Evolutionary conservation across 2,113 vertebrate species (phyloP), one percentile per base, ranked within the genome.

Genomic region (Colinus virginianus): DNA sequence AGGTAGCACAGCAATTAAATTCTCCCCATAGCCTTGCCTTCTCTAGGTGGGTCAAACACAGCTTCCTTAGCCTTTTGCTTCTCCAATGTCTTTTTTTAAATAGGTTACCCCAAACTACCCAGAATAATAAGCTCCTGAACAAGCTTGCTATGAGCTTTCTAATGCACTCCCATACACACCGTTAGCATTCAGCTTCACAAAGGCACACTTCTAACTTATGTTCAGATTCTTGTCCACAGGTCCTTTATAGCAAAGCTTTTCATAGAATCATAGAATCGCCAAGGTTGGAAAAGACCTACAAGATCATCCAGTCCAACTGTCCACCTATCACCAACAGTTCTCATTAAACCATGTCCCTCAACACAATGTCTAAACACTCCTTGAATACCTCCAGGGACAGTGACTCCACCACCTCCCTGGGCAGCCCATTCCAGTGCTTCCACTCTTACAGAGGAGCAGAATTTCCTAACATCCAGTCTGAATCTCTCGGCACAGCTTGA

Each of bases 131-230:
- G 7, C 8, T 15, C 56, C 46, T 51, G 14, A 43, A 5, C 63
- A 46, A 48, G 3, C 13, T 74, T 28, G 15, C 22, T 67, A 5
- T 30, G 11, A 0, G 66, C 51, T 58, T 38, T 34, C 36, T 22
- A 43, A 70, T 48, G 42, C 23, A 55, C 17, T 7, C 49, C 20
- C 32, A 58, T 11, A 16, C 13, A 71, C 19, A 15, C 40, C 4
- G 4, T 23, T 45, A 78, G 11, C 6, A 6, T 69, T 56, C n/a
- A 72, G 11, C 26, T 74, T 46, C 72, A 18, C 45, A 81, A 12
- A 0, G 34, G 2, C n/a, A 12, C 9, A 61, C 15, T 17, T 6
- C 19, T 30, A 13, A 16, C 20, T 58, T 19, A 30, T 0, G 1
- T 63, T 62, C 1, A 1, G 3, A 7, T 63, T 74, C 56, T 87